Percentiles rank a stretch among this genome's conserved stretches.
phyloP scores from a whole-genome alignment of 2,888 invertebrate species.

The Xanthorhoe designata region DNA sequence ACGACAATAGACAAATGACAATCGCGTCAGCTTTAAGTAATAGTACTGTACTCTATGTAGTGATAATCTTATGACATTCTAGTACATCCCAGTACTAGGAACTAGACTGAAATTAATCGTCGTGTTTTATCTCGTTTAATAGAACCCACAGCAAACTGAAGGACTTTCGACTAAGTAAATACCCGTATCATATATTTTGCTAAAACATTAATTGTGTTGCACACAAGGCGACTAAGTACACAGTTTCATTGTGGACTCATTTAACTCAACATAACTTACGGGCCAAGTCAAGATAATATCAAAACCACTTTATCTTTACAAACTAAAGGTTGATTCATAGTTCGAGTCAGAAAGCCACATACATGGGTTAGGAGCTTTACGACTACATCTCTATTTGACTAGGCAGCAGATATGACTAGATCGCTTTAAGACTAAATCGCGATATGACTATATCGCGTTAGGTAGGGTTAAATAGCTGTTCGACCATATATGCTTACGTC shows the following conservation, averaged over 20 bases:
- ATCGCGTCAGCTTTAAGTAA: too few species aligned
- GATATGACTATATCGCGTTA: too few species aligned
- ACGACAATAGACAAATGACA: too few species aligned
- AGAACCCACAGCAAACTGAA: background rate
- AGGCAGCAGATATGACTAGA: too few species aligned
- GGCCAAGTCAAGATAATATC: slow-evolving; percentile 16
- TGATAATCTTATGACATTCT: too few species aligned
- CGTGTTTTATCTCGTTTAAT: background rate
- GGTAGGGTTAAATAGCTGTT: too few species aligned
- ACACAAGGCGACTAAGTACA: background rate
- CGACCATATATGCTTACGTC: too few species aligned
- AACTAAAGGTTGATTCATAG: slow-evolving; percentile 4
- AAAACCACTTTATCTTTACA: slow-evolving; percentile 15
- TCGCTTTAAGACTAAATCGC: too few species aligned
- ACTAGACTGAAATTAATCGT: background rate
- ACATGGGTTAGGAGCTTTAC: too few species aligned
- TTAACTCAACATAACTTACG: slow-evolving; percentile 9
- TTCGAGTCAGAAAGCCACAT: too few species aligned
- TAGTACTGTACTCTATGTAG: too few species aligned
- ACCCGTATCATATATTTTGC: slow-evolving; percentile 1
- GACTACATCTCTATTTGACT: too few species aligned
- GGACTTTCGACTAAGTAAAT: background rate
- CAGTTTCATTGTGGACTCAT: slow-evolving; percentile 5
- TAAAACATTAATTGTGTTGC: background rate
- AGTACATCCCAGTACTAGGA: background rate